phyloP scores from a whole-genome alignment of 1,140 invertebrate genomes.

The Drosophila sechellia region DNA sequence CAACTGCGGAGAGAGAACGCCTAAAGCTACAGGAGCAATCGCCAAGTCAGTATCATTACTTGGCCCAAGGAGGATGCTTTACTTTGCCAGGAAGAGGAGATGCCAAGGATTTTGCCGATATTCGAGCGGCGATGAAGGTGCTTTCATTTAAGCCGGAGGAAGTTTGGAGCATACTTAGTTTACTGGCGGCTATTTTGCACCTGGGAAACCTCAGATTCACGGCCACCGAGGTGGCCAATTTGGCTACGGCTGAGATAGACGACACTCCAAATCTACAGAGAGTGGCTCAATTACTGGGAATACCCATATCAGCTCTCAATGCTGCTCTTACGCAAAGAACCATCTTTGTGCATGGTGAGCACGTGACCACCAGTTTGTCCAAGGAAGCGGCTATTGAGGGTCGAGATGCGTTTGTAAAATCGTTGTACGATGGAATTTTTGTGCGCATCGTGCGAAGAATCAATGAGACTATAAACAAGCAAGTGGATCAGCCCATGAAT shows the following conservation, averaged over 20 bases:
- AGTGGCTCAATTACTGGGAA: constrained; percentile 89
- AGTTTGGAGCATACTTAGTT: constrained; percentile 92
- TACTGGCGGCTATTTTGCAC: constrained; percentile 94
- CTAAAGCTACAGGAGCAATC: constrained; percentile 90
- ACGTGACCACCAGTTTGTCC: constrained; percentile 90
- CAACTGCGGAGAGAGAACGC: constrained; percentile 90
- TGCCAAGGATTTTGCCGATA: constrained; percentile 92
- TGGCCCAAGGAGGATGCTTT: constrained; percentile 90
- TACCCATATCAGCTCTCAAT: constrained; percentile 88
- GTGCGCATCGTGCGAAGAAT: constrained; percentile 96
- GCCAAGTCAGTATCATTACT: constrained; percentile 90
- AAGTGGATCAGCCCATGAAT: constrained; percentile 85
- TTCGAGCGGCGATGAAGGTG: constrained; percentile 95
- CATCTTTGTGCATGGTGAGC: constrained; percentile 94
- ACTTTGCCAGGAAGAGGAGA: constrained; percentile 94
- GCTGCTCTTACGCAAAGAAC: constrained; percentile 94
- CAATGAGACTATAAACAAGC: constrained; percentile 93
- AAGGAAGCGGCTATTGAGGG: constrained; percentile 91
- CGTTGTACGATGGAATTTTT: constrained; percentile 96
- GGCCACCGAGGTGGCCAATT: constrained; percentile 89
- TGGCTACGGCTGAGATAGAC: constrained; percentile 92
- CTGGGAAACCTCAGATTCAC: constrained; percentile 96
- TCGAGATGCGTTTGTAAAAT: constrained; percentile 96
- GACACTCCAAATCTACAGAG: constrained; percentile 88
- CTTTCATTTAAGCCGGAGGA: constrained; percentile 94